Evolutionary conservation across 2,797 vertebrate genomes (phyloP), one percentile per base, ranked within the genome.

Genomic region (Helostoma temminkii): DNA sequence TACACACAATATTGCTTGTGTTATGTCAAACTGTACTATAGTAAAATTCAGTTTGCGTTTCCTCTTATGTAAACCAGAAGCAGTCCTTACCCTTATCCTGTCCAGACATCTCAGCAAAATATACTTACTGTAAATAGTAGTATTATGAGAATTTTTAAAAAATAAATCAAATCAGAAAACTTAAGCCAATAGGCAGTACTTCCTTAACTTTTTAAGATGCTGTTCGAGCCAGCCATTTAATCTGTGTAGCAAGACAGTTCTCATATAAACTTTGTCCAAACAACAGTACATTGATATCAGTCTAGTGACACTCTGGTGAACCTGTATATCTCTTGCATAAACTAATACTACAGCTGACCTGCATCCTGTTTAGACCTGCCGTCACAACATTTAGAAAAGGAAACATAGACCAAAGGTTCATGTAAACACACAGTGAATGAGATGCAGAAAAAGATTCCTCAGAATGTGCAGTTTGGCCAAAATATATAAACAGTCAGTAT

Each of bases 291-390:
- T 46, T 24, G 48, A 45, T 52, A 45, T 42, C 34, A 34, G 25
- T 45, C 63, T 61, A 30, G 42, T 8, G 3, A 76, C 57, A 36
- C 64, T 60, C 21, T 2, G 41, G 37, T 37, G 58, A 55, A 55
- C 71, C 57, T 79, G 74, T 57, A 37, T 83, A 66, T 74, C 53
- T 39, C 37, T 54, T 25, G 15, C n/a, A 54, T 83, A 88, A 87
- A 90, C 76, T 45, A 55, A 76, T 46, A 64, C 49, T 46, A 48
- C 43, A 71, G 74, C 65, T 32, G 85, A 80, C 60, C 78, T 69
- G 75, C 78, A 83, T 91, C 85, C 90, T 92, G 90, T 92, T 93
- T 93, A 78, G 81, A 80, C 53, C 66, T 53, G 74, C 76, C 49
- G 21, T 84, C 84, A 82, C 79, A 88, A 92, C 86, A 76, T 89